phyloP scores from a whole-genome alignment of 1,140 invertebrate species.

The Pogonus chalceus region DNA sequence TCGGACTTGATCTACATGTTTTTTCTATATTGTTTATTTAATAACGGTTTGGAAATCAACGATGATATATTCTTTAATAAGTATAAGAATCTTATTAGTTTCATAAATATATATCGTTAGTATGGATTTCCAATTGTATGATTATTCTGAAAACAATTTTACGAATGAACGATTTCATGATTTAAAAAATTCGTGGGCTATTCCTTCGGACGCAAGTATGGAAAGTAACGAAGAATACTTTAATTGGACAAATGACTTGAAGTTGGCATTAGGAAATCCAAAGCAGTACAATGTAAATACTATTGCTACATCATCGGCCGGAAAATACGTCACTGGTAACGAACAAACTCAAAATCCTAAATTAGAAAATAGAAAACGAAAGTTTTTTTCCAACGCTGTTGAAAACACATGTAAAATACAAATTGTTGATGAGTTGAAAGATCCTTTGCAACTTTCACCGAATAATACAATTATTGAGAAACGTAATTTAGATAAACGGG shows the following conservation, averaged over 20 bases:
- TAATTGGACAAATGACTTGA: conserved; percentile 27
- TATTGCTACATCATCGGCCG: background rate
- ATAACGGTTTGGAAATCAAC: too few relatives aligned
- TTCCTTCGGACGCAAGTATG: conserved; percentile 23
- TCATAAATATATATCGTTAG: conserved; percentile 9
- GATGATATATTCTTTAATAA: background rate
- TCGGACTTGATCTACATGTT: background rate
- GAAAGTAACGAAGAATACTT: conserved; percentile 32
- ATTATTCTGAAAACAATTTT: conserved; percentile 23
- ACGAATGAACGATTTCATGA: conserved; percentile 19
- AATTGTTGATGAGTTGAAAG: background rate
- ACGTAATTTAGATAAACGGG: background rate
- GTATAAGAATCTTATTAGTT: background rate
- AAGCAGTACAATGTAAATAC: background rate
- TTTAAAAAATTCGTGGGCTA: conserved; percentile 25
- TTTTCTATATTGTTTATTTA: background rate
- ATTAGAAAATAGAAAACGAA: background rate
- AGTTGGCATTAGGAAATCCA: conserved; percentile 22
- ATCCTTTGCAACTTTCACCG: background rate
- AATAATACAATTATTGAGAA: background rate
- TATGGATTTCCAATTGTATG: conserved; percentile 34
- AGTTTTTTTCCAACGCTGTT: background rate
- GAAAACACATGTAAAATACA: background rate
- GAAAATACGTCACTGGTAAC: background rate
- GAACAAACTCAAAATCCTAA: background rate